Evolutionary conservation across 2,797 vertebrate species (phyloP), one percentile per base, ranked within the genome.

Genomic region (Champsocephalus esox): DNA sequence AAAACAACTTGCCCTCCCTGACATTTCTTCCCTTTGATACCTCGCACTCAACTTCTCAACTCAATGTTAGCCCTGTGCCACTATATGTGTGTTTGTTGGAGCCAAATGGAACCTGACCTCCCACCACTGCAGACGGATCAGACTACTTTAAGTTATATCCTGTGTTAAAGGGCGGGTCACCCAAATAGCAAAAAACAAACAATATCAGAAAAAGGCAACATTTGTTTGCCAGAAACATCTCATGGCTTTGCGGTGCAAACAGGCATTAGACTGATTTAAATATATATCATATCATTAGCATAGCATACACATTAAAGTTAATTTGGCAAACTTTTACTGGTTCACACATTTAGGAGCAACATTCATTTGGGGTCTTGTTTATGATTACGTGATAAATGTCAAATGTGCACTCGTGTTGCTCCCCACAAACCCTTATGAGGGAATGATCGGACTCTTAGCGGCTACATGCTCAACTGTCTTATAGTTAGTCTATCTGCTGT

Each of bases 11-110:
- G 79, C 80, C 81, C 78, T 85, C 88, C 82, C 79, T 65, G 82
- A 82, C 79, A 87, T 86, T 90, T 88, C 77, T 77, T 70, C 58
- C 64, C 71, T 92, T 91, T 92, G 81, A 92, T 90, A 91, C 76
- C 77, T 92, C 55, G 66, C 77, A 88, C 80, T 78, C 69, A 81
- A 72, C 71, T 85, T 60, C 52, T 48, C 64, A 62, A 83, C 85
- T 84, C 83, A 81, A 75, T 89, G 89, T 89, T 84, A 90, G 84
- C 73, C 65, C 66, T 49, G 61, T 75, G 82, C 74, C 57, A 21
- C 73, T 75, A 24, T 70, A 2, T 78, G 64, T 70, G 56, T 64
- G 63, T 77, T 69, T 69, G 70, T 28, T 44, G 32, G 45, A 82
- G 73, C 70, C 65, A 83, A 38, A 28, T 72, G 66, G 77, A 80